A percentile compares a stretch with the other conserved stretches of the same genome.
These are phyloP conservation scores for Chloropsis hardwickii DNA, from an alignment of 2,113 vertebrate genomes.

Conservation along the genomic window DNA sequence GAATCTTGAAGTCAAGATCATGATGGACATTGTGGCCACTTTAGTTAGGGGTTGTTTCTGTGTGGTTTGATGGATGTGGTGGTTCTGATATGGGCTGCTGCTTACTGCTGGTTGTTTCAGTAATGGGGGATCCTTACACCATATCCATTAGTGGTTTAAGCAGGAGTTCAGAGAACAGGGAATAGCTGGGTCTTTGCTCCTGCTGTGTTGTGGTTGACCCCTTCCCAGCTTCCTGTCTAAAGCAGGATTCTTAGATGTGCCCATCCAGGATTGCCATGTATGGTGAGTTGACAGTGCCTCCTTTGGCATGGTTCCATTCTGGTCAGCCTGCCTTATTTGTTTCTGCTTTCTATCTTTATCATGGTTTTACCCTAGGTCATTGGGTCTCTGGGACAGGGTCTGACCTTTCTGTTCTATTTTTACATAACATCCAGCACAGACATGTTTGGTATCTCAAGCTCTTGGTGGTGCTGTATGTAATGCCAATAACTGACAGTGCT, in stretches of 20 bases:
- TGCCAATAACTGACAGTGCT: neutral
- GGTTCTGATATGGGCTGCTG: slow-evolving; percentile 13
- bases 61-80: slow-evolving; percentile 37
- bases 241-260: neutral
- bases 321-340: slow-evolving; percentile 4
- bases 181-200: neutral
- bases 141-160: slow-evolving; percentile 10
- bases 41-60: neutral
- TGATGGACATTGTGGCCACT: neutral
- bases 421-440: neutral
- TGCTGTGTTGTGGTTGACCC: neutral
- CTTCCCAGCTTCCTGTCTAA: neutral
- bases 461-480: neutral
- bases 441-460: neutral
- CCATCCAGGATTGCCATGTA: neutral
- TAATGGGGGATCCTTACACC: neutral
- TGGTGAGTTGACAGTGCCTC: neutral
- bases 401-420: slow-evolving; percentile 15
- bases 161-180: neutral
- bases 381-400: neutral
- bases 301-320: neutral
- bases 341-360: neutral
- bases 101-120: neutral
- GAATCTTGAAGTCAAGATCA: neutral
- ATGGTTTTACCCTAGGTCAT: slow-evolving; percentile 1